phyloP scores from a whole-genome alignment of 2,797 vertebrate genomes.

The Streptopelia turtur region DNA sequence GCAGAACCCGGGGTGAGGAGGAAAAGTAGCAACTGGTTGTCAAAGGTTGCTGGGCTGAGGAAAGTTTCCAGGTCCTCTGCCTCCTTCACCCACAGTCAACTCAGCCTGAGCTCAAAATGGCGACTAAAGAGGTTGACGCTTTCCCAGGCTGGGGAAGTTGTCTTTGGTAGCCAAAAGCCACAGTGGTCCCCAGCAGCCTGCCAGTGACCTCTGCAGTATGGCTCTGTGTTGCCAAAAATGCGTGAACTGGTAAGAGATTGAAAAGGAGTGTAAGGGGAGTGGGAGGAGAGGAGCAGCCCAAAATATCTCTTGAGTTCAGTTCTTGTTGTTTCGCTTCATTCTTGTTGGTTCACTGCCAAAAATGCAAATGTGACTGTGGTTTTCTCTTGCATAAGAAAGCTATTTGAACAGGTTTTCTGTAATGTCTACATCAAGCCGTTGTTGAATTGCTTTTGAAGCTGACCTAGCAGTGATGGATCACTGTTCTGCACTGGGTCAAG shows the following conservation, averaged over 20 bases:
- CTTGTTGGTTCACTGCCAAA: slow-evolving; percentile 27
- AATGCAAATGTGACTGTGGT: slow-evolving; percentile 28
- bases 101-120: not conserved
- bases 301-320: slow-evolving; percentile 17
- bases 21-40: not conserved
- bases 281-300: slow-evolving; percentile 2
- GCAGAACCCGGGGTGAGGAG: not conserved
- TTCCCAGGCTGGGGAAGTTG: not conserved
- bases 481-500: not conserved
- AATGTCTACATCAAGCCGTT: not conserved
- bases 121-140: not conserved
- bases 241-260: not conserved
- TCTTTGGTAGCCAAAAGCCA: not conserved
- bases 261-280: slow-evolving; percentile 4
- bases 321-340: slow-evolving; percentile 45
- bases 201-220: not conserved
- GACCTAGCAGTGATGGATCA: not conserved
- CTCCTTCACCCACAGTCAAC: not conserved
- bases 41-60: not conserved
- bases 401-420: slow-evolving; percentile 18
- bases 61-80: not conserved
- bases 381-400: slow-evolving; percentile 39
- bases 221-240: not conserved
- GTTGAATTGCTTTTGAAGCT: not conserved
- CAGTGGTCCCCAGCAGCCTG: not conserved